phyloP scores from a whole-genome alignment of 2,797 vertebrate genomes.

The Pterois miles region DNA sequence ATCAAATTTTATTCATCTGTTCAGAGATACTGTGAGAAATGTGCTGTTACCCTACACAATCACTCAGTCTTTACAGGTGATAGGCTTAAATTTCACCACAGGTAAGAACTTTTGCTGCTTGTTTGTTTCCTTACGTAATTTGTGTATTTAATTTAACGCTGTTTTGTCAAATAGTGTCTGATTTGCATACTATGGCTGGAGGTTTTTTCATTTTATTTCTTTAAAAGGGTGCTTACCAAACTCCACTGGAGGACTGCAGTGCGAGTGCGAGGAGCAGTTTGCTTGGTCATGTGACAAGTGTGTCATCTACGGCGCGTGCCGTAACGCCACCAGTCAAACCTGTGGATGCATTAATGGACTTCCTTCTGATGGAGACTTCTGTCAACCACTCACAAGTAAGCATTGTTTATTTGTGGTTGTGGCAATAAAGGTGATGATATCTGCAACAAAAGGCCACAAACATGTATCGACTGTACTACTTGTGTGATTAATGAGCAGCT shows the following conservation, averaged over 20 bases:
- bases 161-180: background rate
- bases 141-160: background rate
- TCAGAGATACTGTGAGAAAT: rapidly evolving
- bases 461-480: background rate
- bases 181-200: background rate
- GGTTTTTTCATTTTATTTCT: background rate
- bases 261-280: slow-evolving; percentile 56
- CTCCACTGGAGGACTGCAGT: slow-evolving; percentile 12
- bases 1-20: rapidly evolving
- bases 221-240: slow-evolving; percentile 35
- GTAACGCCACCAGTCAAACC: background rate
- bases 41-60: rapidly evolving
- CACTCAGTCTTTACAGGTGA: background rate
- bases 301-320: slow-evolving; percentile 15
- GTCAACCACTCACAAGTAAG: slow-evolving; percentile 57
- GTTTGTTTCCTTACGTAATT: background rate
- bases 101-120: slow-evolving; percentile 19
- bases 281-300: slow-evolving; percentile 63
- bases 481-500: no score
- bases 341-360: slow-evolving; percentile 51
- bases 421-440: background rate
- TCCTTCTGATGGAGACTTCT: slow-evolving; percentile 40
- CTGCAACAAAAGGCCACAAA: background rate
- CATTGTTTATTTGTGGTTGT: background rate
- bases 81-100: slow-evolving; percentile 35